Base-by-base conservation (phyloP, 2,888 invertebrate genomes). In the Xestoiulus laeticollis region DNA sequence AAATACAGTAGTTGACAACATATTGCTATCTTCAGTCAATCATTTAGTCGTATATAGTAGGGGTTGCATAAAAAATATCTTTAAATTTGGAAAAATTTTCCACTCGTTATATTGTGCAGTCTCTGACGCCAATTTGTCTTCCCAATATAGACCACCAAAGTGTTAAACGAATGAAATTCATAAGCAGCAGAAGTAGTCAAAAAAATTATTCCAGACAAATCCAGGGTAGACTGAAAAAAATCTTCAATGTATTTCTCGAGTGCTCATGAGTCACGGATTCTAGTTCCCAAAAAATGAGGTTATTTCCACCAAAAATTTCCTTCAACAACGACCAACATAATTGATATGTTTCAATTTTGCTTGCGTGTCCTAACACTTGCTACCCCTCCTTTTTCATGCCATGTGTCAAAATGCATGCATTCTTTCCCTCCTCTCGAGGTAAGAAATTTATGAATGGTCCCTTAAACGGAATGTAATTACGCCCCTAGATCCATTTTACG, bases 11-110 rank as follows among this genome's bases (percentile, higher is more conserved):
- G 68, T 26, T 68, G 68, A 68, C 68, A 68, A 68, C 68, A 22
- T 26, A 68, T 68, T 68, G 68, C 68, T 26, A 68, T 68, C 68
- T 68, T 22, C 68, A 68, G 68, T 68, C 68, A 68, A 68, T 68
- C 68, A 68, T 12, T 26, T 26, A 22, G 26, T 68, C 68, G 68
- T 26, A 22, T 22, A 26, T 3, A 5, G 38, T 6, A 68, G 26
- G 22, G 12, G n/a, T 12, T 44, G 44, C 44, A n/a, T n/a, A 38
- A 48, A 48, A 19, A 48, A 48, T 19, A 48, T 48, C 16, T 48
- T 48, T 16, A 48, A 19, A 48, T 48, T 16, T 1, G 19, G 48
- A 19, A 48, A n/a, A 68, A 68, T 22, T 68, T 26, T 22, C 26
- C 68, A 68, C 26, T 68, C 2, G 5, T 68, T 8, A 26, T 68